These are phyloP conservation scores for Aporophyla lueneburgensis DNA, from an alignment of 2,888 invertebrate genomes.

Conservation along the genomic window DNA sequence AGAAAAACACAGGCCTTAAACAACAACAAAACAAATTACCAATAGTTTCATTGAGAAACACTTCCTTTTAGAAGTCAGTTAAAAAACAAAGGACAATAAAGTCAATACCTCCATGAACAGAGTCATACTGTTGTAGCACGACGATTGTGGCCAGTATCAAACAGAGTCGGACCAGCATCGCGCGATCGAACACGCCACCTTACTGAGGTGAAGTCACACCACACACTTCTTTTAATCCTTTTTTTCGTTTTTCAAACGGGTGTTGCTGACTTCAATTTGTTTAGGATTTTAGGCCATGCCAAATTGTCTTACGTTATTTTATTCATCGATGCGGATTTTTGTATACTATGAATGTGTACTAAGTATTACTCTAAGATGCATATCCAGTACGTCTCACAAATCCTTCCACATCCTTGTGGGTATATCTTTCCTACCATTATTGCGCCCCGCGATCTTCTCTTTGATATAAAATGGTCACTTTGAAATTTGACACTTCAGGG, in stretches of 20 bases:
- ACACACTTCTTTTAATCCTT: not conserved
- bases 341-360: not conserved
- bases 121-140: conserved; percentile 67
- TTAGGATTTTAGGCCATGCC: not conserved
- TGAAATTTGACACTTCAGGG: too few species aligned
- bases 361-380: too few species aligned
- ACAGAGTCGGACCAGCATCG: conserved; percentile 71
- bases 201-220: conserved; percentile 51
- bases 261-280: not conserved
- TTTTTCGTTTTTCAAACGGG: not conserved
- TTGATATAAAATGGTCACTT: too few species aligned
- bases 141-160: conserved; percentile 66
- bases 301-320: not conserved
- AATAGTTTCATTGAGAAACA: not conserved
- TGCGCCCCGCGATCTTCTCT: too few species aligned
- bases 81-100: conserved; percentile 6
- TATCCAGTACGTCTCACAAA: too few species aligned
- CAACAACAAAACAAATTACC: not conserved
- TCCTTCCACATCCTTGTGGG: too few species aligned
- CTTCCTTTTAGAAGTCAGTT: not conserved
- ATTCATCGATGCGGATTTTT: not conserved
- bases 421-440: too few species aligned
- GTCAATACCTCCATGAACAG: conserved; percentile 65
- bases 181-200: conserved; percentile 16
- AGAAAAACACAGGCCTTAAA: not conserved